Conservation (phyloP, 2,888 invertebrate species). For the Spisula subtruncata region DNA sequence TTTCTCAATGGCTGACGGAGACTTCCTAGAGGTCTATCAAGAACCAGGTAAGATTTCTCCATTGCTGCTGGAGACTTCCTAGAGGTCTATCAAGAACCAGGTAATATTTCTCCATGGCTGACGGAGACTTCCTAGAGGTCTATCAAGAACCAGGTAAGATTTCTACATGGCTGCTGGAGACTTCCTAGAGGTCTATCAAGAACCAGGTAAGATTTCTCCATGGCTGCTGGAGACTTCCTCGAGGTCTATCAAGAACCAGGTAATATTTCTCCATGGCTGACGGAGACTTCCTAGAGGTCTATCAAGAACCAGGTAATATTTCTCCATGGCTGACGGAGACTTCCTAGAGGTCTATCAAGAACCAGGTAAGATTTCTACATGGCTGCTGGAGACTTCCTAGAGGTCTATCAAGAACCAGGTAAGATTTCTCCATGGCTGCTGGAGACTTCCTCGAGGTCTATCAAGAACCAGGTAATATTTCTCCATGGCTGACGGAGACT, state of each 20-base stretch:
- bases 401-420: constrained; percentile 90
- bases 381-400: constrained; percentile 98
- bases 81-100: constrained; percentile 91
- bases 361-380: constrained; percentile 92
- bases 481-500: constrained; percentile 99
- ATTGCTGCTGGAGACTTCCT: constrained; percentile 99
- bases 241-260: constrained; percentile 91
- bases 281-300: constrained; percentile 97
- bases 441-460: constrained; percentile 98
- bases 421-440: constrained; percentile 96
- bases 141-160: constrained; percentile 86
- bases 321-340: constrained; percentile 99
- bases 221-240: constrained; percentile 98
- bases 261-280: constrained; percentile 96
- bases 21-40: constrained; percentile 95
- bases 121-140: constrained; percentile 98
- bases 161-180: constrained; percentile 99
- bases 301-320: constrained; percentile 88
- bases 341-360: constrained; percentile 94
- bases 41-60: constrained; percentile 90
- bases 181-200: constrained; percentile 94
- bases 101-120: constrained; percentile 95
- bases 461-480: constrained; percentile 89
- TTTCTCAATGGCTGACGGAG: constrained; percentile 98
- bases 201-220: constrained; percentile 91